Evolutionary conservation across 2,888 invertebrate genomes (phyloP).

Genomic region (Melitaea athalia): DNA sequence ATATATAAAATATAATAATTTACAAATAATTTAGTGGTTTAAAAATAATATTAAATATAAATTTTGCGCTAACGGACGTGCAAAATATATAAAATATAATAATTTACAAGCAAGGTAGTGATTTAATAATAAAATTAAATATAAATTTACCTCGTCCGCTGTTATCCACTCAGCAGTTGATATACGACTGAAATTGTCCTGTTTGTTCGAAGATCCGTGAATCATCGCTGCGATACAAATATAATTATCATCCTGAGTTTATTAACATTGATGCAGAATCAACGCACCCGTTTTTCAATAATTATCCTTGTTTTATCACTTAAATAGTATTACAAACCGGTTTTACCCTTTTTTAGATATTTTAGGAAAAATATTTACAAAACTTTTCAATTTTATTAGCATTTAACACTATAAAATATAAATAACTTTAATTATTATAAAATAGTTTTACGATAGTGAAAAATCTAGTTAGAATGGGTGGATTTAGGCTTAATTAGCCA

Average conservation of each 20-base stretch:
- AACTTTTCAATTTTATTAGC: too few species aligned
- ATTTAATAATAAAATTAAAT: background rate
- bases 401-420: too few species aligned
- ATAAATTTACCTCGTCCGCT: background rate
- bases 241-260: constrained; percentile 5
- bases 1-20: too few species aligned
- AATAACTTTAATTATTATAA: too few species aligned
- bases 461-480: too few species aligned
- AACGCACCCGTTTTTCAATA: background rate
- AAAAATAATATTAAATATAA: background rate
- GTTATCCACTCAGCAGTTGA: background rate
- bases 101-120: too few species aligned
- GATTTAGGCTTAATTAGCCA: too few species aligned
- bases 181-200: background rate
- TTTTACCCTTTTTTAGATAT: background rate
- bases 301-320: background rate
- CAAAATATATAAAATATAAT: too few species aligned
- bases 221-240: background rate
- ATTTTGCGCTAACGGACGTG: too few species aligned
- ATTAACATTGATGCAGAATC: constrained; percentile 3
- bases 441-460: too few species aligned
- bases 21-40: too few species aligned
- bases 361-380: background rate
- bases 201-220: background rate
- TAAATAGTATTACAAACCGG: background rate